Percentiles rank a stretch among this genome's conserved stretches.
Evolutionary conservation across 2,797 vertebrate species (phyloP).

Genomic region (Manis javanica): DNA sequence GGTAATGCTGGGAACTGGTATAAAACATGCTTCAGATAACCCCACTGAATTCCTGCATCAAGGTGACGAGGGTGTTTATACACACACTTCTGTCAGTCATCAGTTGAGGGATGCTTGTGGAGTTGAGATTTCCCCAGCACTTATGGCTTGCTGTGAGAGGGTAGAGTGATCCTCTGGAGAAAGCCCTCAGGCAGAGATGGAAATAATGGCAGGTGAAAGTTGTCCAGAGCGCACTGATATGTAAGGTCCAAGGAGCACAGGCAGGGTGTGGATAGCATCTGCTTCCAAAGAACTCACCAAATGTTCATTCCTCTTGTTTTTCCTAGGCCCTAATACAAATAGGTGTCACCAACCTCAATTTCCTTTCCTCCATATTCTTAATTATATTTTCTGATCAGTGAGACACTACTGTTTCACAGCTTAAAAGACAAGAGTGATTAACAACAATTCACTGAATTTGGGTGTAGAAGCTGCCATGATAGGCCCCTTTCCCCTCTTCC

Average conservation of each 20-base stretch:
- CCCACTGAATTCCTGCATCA: neutral
- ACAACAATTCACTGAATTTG: conserved; percentile 11
- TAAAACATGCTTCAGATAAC: conserved; percentile 27
- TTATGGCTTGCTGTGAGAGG: neutral
- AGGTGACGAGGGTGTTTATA: neutral
- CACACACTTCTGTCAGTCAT: neutral
- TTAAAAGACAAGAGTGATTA: conserved; percentile 7
- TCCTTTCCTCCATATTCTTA: neutral
- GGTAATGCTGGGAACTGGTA: conserved; percentile 8
- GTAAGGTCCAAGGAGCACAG: neutral
- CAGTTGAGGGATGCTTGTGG: neutral
- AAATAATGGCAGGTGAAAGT: neutral
- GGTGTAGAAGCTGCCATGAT: neutral
- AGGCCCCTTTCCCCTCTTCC: neutral
- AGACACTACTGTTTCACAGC: neutral
- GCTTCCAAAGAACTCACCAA: neutral
- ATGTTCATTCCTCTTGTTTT: neutral
- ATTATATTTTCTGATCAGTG: neutral
- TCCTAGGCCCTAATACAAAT: neutral
- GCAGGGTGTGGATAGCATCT: neutral
- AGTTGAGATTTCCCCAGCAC: neutral
- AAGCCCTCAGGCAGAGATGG: neutral
- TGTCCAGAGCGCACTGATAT: neutral
- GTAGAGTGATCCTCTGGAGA: neutral
- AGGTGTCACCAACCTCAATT: neutral